Conservation (phyloP, 2,113 vertebrate species). For the Epinephelus moara region DNA sequence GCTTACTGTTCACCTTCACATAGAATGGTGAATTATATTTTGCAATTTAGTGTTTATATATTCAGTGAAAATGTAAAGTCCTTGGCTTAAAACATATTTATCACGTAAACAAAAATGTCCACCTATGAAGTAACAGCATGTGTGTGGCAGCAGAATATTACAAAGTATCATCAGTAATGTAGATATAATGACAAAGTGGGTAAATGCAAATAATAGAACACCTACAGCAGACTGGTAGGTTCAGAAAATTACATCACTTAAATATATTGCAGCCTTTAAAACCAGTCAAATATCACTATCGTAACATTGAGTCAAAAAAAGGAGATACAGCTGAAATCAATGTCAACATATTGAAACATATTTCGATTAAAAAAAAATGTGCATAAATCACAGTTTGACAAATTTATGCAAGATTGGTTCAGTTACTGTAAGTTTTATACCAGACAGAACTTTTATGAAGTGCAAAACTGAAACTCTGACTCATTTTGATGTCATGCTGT, state of each 20-base stretch:
- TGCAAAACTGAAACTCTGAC: no score
- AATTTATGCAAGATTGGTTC: neutral
- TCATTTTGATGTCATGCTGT: no score
- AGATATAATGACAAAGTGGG: no score
- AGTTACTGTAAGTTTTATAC: neutral
- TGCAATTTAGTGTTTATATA: neutral
- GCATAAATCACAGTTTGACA: neutral
- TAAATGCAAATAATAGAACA: no score
- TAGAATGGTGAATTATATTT: neutral
- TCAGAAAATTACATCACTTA: no score
- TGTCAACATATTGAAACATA: neutral
- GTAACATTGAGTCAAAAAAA: neutral
- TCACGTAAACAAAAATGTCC: neutral
- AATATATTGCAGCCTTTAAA: no score
- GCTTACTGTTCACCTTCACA: neutral
- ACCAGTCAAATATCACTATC: no score
- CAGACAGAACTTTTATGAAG: neutral
- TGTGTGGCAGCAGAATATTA: neutral
- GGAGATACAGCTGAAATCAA: neutral
- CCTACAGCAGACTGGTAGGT: no score
- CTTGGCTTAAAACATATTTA: neutral
- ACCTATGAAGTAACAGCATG: neutral
- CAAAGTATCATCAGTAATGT: no score
- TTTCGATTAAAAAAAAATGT: no score
- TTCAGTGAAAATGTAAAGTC: neutral